Evolutionary conservation across 1,140 invertebrate species (phyloP), one percentile per base, ranked within the genome.

Genomic region (Lucilia sericata): DNA sequence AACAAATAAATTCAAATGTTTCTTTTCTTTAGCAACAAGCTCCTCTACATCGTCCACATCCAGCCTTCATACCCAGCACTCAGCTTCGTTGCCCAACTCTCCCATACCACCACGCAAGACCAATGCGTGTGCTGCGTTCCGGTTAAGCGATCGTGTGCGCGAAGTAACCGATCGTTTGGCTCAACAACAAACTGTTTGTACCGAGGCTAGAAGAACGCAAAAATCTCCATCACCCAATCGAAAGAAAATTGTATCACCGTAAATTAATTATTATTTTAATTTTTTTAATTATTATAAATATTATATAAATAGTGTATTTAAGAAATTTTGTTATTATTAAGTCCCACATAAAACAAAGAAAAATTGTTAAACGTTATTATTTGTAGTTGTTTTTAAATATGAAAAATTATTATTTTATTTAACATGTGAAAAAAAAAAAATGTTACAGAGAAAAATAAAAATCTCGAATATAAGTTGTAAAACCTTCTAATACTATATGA

Each of bases 81-180:
- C 85, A n/a, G 84, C 87, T 25, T 90, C 89, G 25, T 87, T 90
- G 87, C 89, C 89, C 76, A 88, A 86, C 47, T 90, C 90, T 4
- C 89, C 89, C 51, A 81, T 90, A 84, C 86, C 88, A n/a, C 84
- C 86, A 70, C 87, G 88, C 10, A 82, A 89, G 83, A 86, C 88
- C 83, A 84, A 86, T 75, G 87, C 88, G 87, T 51, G 19, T 80
- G 8, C 76, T 80, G 42, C 86, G 83, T 70, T 84, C 55, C 86
- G 90, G 90, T 87, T 91, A 88, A 91, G 88, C 86, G 87, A 86
- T 85, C 88, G 90, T 25, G 89, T 91, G 17, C 86, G 86, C 0
- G 90, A 91, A 85, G 86, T 89, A 9, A 87, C 90, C 30, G 88
- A 88, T 75, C 88, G 90, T 55, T 87, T 91, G 82, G 86, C 90